Conservation (phyloP, 2,888 invertebrate species). For the Dolomedes plantarius region DNA sequence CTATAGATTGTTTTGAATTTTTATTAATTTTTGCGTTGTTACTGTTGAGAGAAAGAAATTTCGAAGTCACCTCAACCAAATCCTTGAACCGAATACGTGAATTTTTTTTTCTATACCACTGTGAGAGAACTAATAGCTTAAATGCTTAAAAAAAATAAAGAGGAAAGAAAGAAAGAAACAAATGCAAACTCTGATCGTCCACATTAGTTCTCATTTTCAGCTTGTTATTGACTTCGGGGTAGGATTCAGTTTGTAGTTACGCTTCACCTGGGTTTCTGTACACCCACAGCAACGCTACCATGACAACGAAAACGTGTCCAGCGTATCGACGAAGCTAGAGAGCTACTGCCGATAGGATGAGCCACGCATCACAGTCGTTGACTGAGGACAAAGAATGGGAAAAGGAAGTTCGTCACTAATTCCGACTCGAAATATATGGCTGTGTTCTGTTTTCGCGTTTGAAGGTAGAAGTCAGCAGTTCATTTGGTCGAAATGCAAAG, state of each 20-base stretch:
- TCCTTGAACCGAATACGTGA: no score
- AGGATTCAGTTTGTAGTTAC: neutral
- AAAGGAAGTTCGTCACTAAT: neutral
- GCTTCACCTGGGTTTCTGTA: no score
- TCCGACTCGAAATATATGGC: neutral
- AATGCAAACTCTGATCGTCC: no score
- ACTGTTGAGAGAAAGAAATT: no score
- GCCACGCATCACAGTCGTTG: slow-evolving; percentile 1
- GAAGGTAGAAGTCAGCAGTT: neutral
- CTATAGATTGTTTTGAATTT: no score
- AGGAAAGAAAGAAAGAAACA: no score
- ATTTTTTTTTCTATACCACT: no score
- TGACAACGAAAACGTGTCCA: slow-evolving; percentile 6
- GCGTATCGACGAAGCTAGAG: neutral
- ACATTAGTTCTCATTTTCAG: neutral
- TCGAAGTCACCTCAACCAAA: no score
- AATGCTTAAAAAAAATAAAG: no score
- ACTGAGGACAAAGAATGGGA: neutral
- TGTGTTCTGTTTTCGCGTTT: neutral
- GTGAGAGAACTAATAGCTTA: no score
- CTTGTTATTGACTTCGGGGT: neutral
- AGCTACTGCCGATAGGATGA: neutral
- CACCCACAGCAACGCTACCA: neutral
- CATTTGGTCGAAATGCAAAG: neutral
- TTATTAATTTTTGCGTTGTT: no score